These are phyloP conservation scores for Empis livida DNA, from an alignment of 2,888 invertebrate genomes.

Conservation along the genomic window DNA sequence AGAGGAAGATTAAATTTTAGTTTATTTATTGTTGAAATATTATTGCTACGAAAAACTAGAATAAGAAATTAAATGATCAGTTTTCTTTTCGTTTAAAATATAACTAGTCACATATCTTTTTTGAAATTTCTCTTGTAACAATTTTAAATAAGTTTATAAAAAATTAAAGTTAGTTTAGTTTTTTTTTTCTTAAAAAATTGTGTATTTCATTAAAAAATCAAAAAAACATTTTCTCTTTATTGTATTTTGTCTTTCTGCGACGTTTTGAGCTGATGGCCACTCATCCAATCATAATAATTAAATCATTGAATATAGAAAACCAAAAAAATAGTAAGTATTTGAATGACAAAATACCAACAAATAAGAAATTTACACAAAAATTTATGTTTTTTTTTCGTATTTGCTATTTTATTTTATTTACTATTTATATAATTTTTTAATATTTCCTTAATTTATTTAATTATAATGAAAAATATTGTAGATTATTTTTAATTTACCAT, in stretches of 20 bases:
- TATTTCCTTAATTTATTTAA: conserved; percentile 12
- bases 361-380: not conserved
- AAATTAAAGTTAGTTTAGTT: no score
- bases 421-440: conserved; percentile 3
- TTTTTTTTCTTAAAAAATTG: no score
- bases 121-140: no score
- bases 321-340: conserved; percentile 33
- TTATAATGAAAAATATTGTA: conserved; percentile 8
- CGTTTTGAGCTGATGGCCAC: conserved; percentile 38
- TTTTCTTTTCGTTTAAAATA: no score
- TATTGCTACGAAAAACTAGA: no score
- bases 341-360: conserved; percentile 9
- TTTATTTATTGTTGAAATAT: no score
- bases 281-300: conserved; percentile 29
- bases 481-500: conserved; percentile 13
- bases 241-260: conserved; percentile 40
- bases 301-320: conserved; percentile 29
- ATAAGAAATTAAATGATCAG: no score
- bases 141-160: no score
- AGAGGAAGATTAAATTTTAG: no score
- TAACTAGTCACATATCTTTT: no score
- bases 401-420: not conserved
- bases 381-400: conserved; percentile 1
- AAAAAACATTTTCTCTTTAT: conserved; percentile 27
- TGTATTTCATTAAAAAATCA: conserved; percentile 2